phyloP scores from a whole-genome alignment of 2,888 invertebrate species.

The Acanthosepion pharaonis region DNA sequence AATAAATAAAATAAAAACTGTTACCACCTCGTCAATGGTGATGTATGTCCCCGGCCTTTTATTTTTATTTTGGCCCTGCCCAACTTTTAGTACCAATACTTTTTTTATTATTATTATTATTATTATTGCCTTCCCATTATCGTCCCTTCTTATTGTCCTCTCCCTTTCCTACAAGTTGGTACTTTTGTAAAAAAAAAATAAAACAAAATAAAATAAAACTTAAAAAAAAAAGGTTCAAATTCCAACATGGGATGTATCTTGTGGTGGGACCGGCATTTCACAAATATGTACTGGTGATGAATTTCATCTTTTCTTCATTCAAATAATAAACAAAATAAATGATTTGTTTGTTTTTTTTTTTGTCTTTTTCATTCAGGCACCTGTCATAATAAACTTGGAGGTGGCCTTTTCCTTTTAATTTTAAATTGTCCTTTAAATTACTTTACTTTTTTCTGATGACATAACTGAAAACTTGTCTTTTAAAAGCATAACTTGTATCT shows the following conservation, averaged over 20 bases:
- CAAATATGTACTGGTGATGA: slow-evolving; percentile 41
- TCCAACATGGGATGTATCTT: not conserved
- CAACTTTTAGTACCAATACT: not conserved
- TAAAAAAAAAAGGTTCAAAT: not conserved
- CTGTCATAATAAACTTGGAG: no score
- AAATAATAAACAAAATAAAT: slow-evolving; percentile 37
- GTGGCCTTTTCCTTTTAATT: no score
- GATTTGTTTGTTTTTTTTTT: not conserved
- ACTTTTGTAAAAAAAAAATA: not conserved
- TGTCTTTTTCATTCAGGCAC: not conserved
- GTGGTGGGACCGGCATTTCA: slow-evolving; percentile 39
- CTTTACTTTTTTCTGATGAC: no score
- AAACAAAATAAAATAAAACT: no score
- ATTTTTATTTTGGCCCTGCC: not conserved
- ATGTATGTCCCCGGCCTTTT: not conserved
- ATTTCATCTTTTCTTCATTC: slow-evolving; percentile 45
- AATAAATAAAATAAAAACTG: not conserved
- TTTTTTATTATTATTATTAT: not conserved
- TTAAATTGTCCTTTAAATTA: no score
- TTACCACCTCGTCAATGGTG: slow-evolving; percentile 23
- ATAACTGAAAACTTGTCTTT: no score
- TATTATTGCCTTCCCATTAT: not conserved
- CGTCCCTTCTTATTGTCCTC: not conserved
- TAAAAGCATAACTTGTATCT: no score
- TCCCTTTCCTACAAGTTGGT: slow-evolving; percentile 40